A percentile compares a stretch with the other conserved stretches of the same genome.
phyloP scores from a whole-genome alignment of 2,888 invertebrate species.

The Serrognathus titanus region DNA sequence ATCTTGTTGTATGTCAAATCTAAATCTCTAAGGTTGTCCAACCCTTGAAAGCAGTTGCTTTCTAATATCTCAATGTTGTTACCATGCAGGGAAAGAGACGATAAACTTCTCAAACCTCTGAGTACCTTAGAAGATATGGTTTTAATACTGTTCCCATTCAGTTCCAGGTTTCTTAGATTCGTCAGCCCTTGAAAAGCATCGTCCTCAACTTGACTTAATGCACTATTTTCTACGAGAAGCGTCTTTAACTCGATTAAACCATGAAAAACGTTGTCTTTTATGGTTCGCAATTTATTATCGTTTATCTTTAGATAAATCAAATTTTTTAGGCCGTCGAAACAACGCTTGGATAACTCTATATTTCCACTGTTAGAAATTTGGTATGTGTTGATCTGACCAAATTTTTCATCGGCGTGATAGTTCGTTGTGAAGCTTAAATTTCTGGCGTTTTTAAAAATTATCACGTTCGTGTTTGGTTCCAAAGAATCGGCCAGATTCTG shows the following conservation, averaged over 20 bases:
- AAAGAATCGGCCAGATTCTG: too few species aligned
- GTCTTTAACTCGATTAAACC: slow-evolving; percentile 20
- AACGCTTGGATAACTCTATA: slow-evolving; percentile 20
- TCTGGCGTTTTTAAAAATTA: too few species aligned
- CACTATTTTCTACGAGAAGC: slow-evolving; percentile 25
- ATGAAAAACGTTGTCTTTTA: slow-evolving; percentile 21
- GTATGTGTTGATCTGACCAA: slow-evolving; percentile 22
- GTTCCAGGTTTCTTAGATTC: slow-evolving; percentile 24
- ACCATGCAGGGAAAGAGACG: slow-evolving; percentile 25
- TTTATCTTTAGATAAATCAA: slow-evolving; percentile 24
- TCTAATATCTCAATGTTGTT: slow-evolving; percentile 26
- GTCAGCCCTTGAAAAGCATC: slow-evolving; percentile 22
- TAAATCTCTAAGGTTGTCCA: slow-evolving; percentile 21
- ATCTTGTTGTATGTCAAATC: slow-evolving; percentile 26
- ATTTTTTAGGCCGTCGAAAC: slow-evolving; percentile 19
- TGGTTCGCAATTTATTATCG: slow-evolving; percentile 19
- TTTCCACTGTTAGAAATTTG: slow-evolving; percentile 15
- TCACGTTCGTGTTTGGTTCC: too few species aligned
- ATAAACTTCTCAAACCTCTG: slow-evolving; percentile 17
- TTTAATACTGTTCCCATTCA: slow-evolving; percentile 26
- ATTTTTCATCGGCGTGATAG: slow-evolving; percentile 16
- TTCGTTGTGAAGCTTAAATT: background rate
- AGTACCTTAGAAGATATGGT: slow-evolving; percentile 18
- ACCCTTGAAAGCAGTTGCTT: slow-evolving; percentile 18
- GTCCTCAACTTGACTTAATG: slow-evolving; percentile 18